A percentile compares a stretch with the other conserved stretches of the same genome.
These are phyloP conservation scores for Brachirus orientalis DNA, from an alignment of 2,113 vertebrate species.

Conservation along the genomic window DNA sequence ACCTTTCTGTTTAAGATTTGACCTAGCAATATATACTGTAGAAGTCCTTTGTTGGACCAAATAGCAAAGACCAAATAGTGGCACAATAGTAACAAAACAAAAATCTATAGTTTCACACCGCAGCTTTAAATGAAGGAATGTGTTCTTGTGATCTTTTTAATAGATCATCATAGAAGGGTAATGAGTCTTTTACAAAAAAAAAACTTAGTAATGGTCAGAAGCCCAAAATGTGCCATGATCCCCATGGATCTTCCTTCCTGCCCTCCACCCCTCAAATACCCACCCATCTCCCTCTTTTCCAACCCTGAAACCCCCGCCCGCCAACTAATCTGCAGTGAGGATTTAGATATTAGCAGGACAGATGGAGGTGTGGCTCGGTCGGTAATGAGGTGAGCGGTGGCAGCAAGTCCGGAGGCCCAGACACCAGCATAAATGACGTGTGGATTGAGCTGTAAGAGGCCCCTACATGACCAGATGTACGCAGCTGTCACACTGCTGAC, in stretches of 20 bases:
- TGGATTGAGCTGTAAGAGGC: constrained; percentile 78
- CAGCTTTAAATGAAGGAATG: no score
- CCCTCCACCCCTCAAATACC: neutral
- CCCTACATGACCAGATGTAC: constrained; percentile 75
- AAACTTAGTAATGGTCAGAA: no score
- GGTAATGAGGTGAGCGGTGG: constrained; percentile 77
- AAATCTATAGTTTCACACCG: no score
- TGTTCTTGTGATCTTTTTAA: no score
- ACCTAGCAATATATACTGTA: no score
- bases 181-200: no score
- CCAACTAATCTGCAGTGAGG: constrained; percentile 62
- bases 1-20: no score
- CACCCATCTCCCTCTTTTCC: neutral
- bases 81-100: no score
- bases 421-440: constrained; percentile 67
- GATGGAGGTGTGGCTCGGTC: constrained; percentile 68
- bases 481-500: constrained; percentile 78
- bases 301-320: constrained; percentile 8
- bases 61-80: no score
- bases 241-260: constrained; percentile 48
- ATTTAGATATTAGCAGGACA: constrained; percentile 68
- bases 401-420: constrained; percentile 68
- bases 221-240: constrained; percentile 30
- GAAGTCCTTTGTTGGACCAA: no score
- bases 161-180: no score